A percentile compares a stretch with the other conserved stretches of the same genome.
phyloP scores from a whole-genome alignment of 2,888 invertebrate genomes.

The Nomada flava region DNA sequence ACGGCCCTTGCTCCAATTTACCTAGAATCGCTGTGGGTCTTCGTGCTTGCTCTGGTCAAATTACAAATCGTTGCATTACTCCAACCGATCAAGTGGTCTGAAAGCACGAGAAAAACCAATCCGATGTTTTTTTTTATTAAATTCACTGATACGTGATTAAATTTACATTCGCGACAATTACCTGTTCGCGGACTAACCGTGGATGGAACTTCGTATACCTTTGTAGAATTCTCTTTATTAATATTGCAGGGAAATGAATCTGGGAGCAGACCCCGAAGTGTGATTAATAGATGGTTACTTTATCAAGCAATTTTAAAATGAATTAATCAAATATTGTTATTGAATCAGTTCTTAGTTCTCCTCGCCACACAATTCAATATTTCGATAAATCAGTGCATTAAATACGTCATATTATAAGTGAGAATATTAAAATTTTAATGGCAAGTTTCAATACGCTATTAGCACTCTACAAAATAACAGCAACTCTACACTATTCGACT shows the following conservation, averaged over 20 bases:
- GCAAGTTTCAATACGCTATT: background rate
- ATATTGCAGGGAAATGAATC: background rate
- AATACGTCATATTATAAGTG: background rate
- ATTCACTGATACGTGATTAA: conserved; percentile 15
- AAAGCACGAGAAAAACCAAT: conserved; percentile 57
- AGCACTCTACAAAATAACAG: too few species aligned
- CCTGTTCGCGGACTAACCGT: background rate
- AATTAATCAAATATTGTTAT: background rate
- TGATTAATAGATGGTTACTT: background rate
- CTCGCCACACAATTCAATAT: background rate
- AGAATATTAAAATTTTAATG: background rate
- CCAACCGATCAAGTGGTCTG: conserved; percentile 18
- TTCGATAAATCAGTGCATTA: background rate
- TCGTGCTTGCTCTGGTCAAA: conserved; percentile 62
- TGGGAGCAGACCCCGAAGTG: background rate
- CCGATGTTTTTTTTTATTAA: conserved; percentile 29
- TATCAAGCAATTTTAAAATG: background rate
- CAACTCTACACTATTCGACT: too few species aligned
- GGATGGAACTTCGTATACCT: background rate
- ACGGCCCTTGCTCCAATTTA: conserved; percentile 67
- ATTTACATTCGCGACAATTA: conserved; percentile 20
- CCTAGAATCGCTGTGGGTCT: conserved; percentile 49
- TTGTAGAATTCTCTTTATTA: too few species aligned
- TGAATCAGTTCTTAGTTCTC: background rate
- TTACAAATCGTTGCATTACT: conserved; percentile 61